Conservation (phyloP, 2,797 vertebrate species). For the Sebastes steindachneri region DNA sequence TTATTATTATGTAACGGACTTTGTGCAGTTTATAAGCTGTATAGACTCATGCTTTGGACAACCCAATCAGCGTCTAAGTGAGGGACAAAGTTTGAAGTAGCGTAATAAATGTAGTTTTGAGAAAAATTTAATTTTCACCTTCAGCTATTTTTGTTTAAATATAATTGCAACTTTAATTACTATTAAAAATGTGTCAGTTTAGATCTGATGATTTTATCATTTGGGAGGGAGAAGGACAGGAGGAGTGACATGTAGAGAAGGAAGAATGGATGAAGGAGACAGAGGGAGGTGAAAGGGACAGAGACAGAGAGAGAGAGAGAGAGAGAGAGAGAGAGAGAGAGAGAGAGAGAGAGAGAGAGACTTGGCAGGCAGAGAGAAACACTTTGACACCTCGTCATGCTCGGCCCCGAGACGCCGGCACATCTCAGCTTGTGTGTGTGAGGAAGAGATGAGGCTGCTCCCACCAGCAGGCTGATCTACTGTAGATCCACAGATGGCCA, state of each 20-base stretch:
- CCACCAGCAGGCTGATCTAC: constrained; percentile 60
- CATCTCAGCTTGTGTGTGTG: constrained; percentile 31
- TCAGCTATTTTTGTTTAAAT: too few relatives aligned
- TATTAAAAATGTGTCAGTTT: neutral
- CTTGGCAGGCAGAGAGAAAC: constrained; percentile 48
- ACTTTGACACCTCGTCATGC: constrained; percentile 58
- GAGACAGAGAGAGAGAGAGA: neutral
- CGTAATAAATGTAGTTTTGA: neutral
- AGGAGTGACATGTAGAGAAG: neutral
- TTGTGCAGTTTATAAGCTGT: too few relatives aligned
- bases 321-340: constrained; percentile 7
- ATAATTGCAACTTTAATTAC: too few relatives aligned
- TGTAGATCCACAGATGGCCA: constrained; percentile 71
- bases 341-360: neutral
- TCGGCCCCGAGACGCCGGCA: constrained; percentile 42
- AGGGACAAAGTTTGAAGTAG: neutral
- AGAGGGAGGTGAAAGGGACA: neutral
- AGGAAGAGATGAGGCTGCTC: constrained; percentile 28
- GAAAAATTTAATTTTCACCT: neutral
- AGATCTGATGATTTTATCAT: neutral
- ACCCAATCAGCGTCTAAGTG: neutral
- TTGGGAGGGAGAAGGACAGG: neutral
- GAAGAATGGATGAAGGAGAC: neutral
- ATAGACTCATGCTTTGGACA: too few relatives aligned
- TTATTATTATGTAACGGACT: too few relatives aligned